phyloP scores from a whole-genome alignment of 1,140 invertebrate genomes.

The Aphaenogaster rudis region DNA sequence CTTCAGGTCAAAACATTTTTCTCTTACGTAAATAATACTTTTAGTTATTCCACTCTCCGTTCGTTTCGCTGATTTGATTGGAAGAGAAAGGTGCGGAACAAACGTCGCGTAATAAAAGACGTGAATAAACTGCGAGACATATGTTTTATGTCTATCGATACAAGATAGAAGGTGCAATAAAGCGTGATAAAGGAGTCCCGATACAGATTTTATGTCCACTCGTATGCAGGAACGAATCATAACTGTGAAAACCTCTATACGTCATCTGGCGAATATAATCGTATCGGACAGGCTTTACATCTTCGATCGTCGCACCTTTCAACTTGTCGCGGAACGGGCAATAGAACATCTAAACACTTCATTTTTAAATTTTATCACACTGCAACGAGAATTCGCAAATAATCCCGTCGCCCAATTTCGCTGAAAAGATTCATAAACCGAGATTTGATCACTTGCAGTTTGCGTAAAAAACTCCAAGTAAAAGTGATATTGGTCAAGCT shows the following conservation, averaged over 20 bases:
- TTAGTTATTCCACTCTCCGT: neutral
- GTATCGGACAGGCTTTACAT: constrained; percentile 38
- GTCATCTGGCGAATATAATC: constrained; percentile 40
- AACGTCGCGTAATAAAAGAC: constrained; percentile 35
- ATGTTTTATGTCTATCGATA: constrained; percentile 51
- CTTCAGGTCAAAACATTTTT: neutral
- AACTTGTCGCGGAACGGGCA: constrained; percentile 1
- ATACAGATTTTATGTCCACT: constrained; percentile 37
- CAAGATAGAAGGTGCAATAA: constrained; percentile 55
- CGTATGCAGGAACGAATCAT: constrained; percentile 28
- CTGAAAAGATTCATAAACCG: neutral
- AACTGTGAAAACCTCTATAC: constrained; percentile 33
- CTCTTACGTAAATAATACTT: neutral
- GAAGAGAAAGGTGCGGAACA: neutral
- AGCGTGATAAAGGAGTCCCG: constrained; percentile 38
- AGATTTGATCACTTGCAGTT: neutral
- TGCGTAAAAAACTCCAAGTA: neutral
- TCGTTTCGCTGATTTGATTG: neutral
- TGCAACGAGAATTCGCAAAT: neutral
- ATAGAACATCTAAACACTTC: constrained; percentile 3
- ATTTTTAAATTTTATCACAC: constrained; percentile 21
- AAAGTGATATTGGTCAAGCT: neutral
- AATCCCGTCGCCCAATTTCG: neutral
- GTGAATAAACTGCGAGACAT: constrained; percentile 22
- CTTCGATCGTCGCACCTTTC: constrained; percentile 28